Conservation (phyloP, 1,140 invertebrate genomes). For the Platyscapa corneri region DNA sequence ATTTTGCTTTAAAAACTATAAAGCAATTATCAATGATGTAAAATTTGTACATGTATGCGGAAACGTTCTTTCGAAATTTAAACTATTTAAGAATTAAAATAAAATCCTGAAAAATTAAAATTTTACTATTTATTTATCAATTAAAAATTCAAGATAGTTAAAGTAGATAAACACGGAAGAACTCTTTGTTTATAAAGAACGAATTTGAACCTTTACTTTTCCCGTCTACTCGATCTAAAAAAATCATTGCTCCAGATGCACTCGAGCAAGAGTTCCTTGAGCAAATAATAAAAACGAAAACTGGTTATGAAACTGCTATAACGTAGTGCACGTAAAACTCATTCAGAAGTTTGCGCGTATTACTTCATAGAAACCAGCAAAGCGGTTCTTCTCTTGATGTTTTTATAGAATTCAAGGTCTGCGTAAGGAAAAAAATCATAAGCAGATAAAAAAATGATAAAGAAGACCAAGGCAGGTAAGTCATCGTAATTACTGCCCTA, state of each 20-base stretch:
- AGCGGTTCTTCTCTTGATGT: background rate
- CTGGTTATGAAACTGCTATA: slow-evolving; percentile 21
- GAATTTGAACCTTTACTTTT: background rate
- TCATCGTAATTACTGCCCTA: slow-evolving; percentile 30
- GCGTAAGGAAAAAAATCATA: background rate
- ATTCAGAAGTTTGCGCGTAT: slow-evolving; percentile 2
- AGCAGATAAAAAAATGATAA: background rate
- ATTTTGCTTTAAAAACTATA: too few relatives aligned
- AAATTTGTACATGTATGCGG: too few relatives aligned
- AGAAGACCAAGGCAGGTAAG: slow-evolving; percentile 4
- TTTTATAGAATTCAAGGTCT: slow-evolving; percentile 29
- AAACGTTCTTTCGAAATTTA: too few relatives aligned
- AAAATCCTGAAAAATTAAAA: too few relatives aligned
- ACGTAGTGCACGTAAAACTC: background rate
- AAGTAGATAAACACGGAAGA: background rate
- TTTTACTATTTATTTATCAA: too few relatives aligned
- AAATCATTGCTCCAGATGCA: slow-evolving; percentile 35
- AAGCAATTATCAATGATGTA: too few relatives aligned
- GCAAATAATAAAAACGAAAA: slow-evolving; percentile 40
- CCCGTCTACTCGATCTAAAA: background rate
- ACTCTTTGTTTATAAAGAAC: background rate
- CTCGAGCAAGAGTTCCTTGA: background rate
- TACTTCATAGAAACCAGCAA: slow-evolving; percentile 2
- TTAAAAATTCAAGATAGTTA: background rate
- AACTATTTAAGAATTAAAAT: too few relatives aligned